Conservation (phyloP, 2,797 vertebrate species). For the Hozukius guyotensis region DNA sequence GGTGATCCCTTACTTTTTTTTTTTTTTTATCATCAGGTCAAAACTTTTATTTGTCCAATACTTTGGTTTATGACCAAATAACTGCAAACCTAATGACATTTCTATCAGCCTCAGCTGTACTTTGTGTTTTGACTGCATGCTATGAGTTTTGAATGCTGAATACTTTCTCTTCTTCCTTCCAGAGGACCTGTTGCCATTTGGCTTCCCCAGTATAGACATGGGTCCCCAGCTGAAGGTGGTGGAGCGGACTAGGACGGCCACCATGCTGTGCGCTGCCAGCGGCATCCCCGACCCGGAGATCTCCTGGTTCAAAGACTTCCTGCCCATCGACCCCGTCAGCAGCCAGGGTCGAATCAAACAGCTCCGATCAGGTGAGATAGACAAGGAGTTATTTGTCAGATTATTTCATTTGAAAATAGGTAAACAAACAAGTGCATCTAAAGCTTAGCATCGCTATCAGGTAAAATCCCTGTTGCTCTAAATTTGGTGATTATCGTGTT, state of each 20-base stretch:
- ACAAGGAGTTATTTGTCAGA: neutral
- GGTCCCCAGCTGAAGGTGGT: conserved; percentile 98
- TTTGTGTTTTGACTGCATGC: neutral
- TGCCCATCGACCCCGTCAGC: conserved; percentile 90
- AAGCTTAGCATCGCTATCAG: conserved; percentile 39
- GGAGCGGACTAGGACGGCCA: conserved; percentile 93
- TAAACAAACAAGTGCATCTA: conserved; percentile 35
- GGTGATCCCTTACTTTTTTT: neutral
- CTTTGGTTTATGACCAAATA: neutral
- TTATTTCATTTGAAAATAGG: conserved; percentile 5
- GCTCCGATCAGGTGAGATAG: conserved; percentile 90
- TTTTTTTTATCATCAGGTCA: neutral
- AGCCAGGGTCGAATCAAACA: conserved; percentile 96
- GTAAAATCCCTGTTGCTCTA: conserved; percentile 55
- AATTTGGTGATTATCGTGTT: conserved; percentile 67
- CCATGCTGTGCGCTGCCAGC: conserved; percentile 97
- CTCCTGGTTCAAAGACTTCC: conserved; percentile 98
- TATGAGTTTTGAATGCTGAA: neutral
- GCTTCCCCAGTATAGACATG: conserved; percentile 98
- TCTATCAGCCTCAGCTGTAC: neutral
- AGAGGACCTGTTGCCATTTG: conserved; percentile 95
- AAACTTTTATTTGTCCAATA: neutral
- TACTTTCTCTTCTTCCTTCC: conserved; percentile 36
- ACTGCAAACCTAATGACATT: neutral
- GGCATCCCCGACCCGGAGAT: conserved; percentile 97